Percentiles rank a stretch among this genome's conserved stretches.
These are phyloP conservation scores for Alethe diademata DNA, from an alignment of 2,113 vertebrate species.

Conservation along the genomic window DNA sequence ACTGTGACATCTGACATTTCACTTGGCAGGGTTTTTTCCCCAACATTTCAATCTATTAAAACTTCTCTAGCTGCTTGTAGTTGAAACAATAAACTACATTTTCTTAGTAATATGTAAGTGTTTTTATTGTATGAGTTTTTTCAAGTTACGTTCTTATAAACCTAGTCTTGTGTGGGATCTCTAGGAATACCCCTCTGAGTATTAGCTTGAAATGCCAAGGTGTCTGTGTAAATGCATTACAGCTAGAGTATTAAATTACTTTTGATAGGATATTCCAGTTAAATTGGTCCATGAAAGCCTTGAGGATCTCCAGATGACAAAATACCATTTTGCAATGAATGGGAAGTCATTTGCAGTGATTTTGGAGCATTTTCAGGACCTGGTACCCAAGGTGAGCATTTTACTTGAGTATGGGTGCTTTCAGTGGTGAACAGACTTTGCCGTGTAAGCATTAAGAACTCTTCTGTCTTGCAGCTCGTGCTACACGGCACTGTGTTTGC, in stretches of 20 bases:
- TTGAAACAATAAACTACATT: not conserved
- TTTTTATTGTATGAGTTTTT: not conserved
- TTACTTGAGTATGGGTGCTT: not conserved
- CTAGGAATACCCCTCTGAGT: not conserved
- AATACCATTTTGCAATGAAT: slow-evolving; percentile 95
- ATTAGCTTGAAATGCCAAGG: not conserved
- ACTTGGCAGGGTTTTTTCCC: not conserved
- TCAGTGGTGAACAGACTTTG: not conserved
- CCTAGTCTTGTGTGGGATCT: not conserved
- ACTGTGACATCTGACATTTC: not conserved
- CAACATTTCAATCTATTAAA: not conserved
- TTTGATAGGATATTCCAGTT: slow-evolving; percentile 83
- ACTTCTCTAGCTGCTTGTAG: not conserved
- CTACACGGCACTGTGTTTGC: slow-evolving; percentile 95
- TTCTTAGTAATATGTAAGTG: not conserved
- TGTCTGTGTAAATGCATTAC: not conserved
- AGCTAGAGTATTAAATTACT: not conserved
- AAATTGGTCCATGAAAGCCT: slow-evolving; percentile 81
- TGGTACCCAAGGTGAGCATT: slow-evolving; percentile 88
- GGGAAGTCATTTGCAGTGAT: slow-evolving; percentile 95
- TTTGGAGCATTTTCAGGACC: slow-evolving; percentile 91
- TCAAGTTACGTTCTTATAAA: not conserved
- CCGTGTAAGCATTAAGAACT: not conserved
- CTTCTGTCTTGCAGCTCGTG: slow-evolving; percentile 81
- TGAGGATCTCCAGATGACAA: slow-evolving; percentile 77